These are phyloP conservation scores for Cerastis leucographa DNA, from an alignment of 2,888 invertebrate genomes.

Conservation along the genomic window DNA sequence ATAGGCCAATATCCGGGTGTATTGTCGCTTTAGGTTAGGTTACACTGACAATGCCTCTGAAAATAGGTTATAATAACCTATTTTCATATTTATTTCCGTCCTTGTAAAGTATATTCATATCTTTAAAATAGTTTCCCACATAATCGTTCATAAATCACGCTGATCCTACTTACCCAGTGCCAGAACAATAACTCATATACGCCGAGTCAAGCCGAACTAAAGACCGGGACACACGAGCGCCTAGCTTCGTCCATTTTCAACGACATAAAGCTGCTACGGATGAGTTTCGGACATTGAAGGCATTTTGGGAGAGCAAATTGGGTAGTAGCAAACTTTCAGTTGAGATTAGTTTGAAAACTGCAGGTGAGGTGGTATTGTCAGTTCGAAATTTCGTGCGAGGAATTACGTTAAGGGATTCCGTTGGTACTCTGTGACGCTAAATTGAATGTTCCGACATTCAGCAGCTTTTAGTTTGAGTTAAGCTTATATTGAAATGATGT, in stretches of 20 bases:
- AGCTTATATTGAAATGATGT: background rate
- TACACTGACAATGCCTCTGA: no score
- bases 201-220: constrained; percentile 59
- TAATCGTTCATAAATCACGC: constrained; percentile 72
- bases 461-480: background rate
- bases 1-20: no score
- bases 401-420: constrained; percentile 6
- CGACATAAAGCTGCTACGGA: constrained; percentile 22
- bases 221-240: constrained; percentile 35
- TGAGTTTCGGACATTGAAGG: constrained; percentile 6
- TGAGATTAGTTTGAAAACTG: constrained; percentile 39
- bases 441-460: background rate
- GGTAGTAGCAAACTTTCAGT: constrained; percentile 23
- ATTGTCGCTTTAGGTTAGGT: background rate
- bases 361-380: constrained; percentile 36
- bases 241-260: constrained; percentile 18
- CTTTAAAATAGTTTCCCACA: constrained; percentile 41
- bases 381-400: constrained; percentile 8
- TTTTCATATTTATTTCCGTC: background rate
- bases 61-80: no score
- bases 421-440: background rate
- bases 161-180: constrained; percentile 80
- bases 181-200: constrained; percentile 79
- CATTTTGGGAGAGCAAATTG: constrained; percentile 38
- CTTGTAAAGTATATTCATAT: constrained; percentile 20